Percentiles rank a stretch among this genome's conserved stretches.
These are phyloP conservation scores for Phyllotreta striolata DNA, from an alignment of 2,888 invertebrate genomes.

Conservation along the genomic window DNA sequence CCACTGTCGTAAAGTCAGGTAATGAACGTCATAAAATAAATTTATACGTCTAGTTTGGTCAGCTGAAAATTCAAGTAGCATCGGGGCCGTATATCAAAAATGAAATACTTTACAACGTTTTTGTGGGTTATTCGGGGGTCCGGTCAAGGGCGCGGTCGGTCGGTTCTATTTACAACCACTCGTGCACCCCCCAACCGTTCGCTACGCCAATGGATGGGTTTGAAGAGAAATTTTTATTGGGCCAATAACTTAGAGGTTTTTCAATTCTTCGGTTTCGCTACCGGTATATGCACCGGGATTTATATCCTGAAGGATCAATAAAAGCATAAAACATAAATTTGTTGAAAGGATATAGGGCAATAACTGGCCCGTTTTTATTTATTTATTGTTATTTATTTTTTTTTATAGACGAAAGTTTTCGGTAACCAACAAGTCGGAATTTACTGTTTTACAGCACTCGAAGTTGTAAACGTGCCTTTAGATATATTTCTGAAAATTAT, in stretches of 20 bases:
- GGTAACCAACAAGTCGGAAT: no score
- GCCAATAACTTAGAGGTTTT: constrained; percentile 33
- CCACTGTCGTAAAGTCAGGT: constrained; percentile 33
- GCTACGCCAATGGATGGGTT: background rate
- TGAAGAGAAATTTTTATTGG: constrained; percentile 36
- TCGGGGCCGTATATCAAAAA: constrained; percentile 35
- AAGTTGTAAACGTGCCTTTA: no score
- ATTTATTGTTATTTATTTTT: no score
- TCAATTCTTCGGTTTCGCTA: constrained; percentile 26
- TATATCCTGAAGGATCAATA: constrained; percentile 36
- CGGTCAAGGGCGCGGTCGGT: constrained; percentile 16
- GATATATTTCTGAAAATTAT: no score
- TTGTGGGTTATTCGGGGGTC: constrained; percentile 29
- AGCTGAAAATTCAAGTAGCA: constrained; percentile 41
- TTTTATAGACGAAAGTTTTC: no score
- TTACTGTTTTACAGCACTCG: no score
- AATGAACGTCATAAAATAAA: constrained; percentile 39
- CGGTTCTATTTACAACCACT: constrained; percentile 9
- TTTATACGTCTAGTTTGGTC: constrained; percentile 40
- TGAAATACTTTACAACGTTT: constrained; percentile 32
- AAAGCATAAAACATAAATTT: constrained; percentile 22
- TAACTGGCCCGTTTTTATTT: background rate
- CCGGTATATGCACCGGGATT: constrained; percentile 25
- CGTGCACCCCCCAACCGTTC: no score
- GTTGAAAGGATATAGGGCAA: constrained; percentile 1